Base-by-base conservation (phyloP, 2,888 invertebrate genomes). In the Notodonta dromedarius region DNA sequence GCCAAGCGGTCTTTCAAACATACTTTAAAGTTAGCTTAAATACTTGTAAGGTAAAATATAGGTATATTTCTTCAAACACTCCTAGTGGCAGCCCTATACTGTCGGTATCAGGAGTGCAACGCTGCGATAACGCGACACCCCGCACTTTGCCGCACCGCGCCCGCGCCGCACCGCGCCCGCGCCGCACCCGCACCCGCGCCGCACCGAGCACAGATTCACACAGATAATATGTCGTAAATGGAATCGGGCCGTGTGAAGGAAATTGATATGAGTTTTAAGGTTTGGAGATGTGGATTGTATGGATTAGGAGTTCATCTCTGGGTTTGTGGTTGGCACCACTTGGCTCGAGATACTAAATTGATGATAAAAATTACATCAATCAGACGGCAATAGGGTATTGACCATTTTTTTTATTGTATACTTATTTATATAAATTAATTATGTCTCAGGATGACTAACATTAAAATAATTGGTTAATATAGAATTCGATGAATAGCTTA, bases 181-280 rank as follows among this genome's bases (percentile, higher is more conserved):
- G 51, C 56, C 46, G 62, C 58, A 32, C 16, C 35, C 5, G 66
- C 65, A 66, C 63, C 67, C 67, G 61, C 61, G 52, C n/a, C 32
- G 57, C 59, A 24, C 59, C 40, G 53, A 40, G 42, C 58, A 48
- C 60, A 56, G 83, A 82, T 81, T 77, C 79, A 76, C 70, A 69
- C 71, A 72, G 83, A 82, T 81, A 80, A 71, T 71, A 72, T 69
- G 73, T 73, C 74, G 79, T 79, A 81, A 80, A 82, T 76, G 75
- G 73, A 71, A 77, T 75, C 78, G 73, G 61, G 70, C 65, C 64
- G 65, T 73, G 72, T 78, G 73, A 74, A 80, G 78, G 80, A 82
- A 82, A 82, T 80, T 82, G 79, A 82, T 82, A 79, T 76, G 68
- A 63, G 65, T 62, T 63, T 62, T 64, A 60, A 67, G 63, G 63